These are phyloP conservation scores for Mus spretus DNA, from an alignment of 2,797 vertebrate species.

Conservation along the genomic window DNA sequence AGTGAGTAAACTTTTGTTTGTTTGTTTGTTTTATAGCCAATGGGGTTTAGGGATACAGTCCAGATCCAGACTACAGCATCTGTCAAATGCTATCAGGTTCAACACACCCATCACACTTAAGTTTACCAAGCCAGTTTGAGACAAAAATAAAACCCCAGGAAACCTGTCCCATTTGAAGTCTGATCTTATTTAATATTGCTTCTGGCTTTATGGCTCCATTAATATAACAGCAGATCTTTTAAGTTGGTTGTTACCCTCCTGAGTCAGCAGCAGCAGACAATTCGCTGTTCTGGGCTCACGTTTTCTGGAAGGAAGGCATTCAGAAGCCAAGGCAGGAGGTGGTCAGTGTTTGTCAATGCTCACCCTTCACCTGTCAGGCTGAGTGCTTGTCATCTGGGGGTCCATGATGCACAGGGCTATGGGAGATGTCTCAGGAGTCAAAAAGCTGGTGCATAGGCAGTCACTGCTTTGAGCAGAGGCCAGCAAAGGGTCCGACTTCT, in stretches of 20 bases:
- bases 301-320: neutral
- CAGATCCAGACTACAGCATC: neutral
- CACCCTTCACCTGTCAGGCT: neutral
- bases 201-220: neutral
- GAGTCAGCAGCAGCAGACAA: conserved; percentile 3
- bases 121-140: neutral
- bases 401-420: neutral
- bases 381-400: neutral
- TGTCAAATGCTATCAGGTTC: neutral
- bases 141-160: conserved; percentile 18
- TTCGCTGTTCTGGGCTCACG: neutral
- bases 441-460: neutral
- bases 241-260: neutral
- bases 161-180: neutral
- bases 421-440: neutral
- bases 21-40: neutral
- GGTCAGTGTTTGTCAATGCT: neutral
- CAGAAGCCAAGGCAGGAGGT: neutral
- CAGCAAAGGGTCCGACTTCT: neutral
- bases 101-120: neutral
- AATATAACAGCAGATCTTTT: neutral
- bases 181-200: neutral
- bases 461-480: neutral
- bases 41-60: neutral
- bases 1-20: neutral